Percentiles rank a stretch among this genome's conserved stretches.
These are phyloP conservation scores for Origma solitaria DNA, from an alignment of 2,113 vertebrate species.

Conservation along the genomic window DNA sequence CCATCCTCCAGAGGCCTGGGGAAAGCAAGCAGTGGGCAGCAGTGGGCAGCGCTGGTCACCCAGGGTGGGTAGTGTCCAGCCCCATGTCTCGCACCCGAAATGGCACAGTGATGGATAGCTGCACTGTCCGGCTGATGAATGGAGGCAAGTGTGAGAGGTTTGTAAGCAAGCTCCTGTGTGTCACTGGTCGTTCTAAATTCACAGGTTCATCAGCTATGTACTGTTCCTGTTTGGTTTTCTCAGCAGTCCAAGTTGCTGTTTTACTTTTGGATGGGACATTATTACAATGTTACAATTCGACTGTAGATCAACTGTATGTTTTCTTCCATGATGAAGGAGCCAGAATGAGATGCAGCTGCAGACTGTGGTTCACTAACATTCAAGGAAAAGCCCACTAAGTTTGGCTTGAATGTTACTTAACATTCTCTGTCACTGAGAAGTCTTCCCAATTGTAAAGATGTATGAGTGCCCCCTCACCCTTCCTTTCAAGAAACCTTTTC, in stretches of 20 bases:
- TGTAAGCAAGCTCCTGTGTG: background rate
- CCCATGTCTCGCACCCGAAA: rapidly evolving
- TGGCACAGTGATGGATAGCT: background rate
- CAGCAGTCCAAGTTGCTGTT: background rate
- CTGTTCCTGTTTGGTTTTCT: background rate
- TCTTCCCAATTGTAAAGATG: background rate
- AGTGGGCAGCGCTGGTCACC: background rate
- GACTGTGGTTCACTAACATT: background rate
- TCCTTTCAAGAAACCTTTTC: background rate
- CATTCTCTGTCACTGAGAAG: background rate
- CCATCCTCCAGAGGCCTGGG: background rate
- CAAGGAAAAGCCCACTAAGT: background rate
- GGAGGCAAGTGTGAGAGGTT: background rate
- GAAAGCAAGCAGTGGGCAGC: background rate
- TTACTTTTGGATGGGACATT: background rate
- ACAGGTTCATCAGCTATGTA: background rate
- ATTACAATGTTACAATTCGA: background rate
- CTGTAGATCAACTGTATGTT: background rate
- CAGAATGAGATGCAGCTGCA: background rate
- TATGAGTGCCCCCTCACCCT: background rate
- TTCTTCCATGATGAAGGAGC: background rate
- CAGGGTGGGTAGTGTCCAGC: background rate
- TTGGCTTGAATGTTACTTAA: background rate
- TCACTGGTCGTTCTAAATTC: background rate
- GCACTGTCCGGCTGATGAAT: background rate